Percentiles rank a stretch among this genome's conserved stretches.
Evolutionary conservation across 2,888 invertebrate genomes (phyloP).

Genomic region (Nomada lathburiana): DNA sequence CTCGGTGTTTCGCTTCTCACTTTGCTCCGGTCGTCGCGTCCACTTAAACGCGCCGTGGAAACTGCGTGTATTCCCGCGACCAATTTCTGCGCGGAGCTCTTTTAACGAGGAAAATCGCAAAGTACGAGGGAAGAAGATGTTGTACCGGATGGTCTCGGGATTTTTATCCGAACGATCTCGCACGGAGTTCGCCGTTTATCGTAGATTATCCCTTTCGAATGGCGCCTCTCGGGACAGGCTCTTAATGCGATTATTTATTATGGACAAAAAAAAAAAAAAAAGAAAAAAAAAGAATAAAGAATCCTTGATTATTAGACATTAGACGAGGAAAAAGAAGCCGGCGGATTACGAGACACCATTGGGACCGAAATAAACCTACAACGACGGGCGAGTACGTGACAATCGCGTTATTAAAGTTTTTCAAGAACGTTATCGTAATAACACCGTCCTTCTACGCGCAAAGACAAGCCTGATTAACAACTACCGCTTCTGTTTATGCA

Average conservation of each 20-base stretch:
- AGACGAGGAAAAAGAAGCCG: background rate
- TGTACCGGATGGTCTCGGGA: too few species aligned
- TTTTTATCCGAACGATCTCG: too few species aligned
- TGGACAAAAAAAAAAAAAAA: too few species aligned
- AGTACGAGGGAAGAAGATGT: too few species aligned
- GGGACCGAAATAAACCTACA: background rate
- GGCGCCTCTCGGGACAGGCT: too few species aligned
- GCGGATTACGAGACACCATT: background rate
- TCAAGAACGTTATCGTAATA: constrained; percentile 31
- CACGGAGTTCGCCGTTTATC: too few species aligned
- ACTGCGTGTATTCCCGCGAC: background rate
- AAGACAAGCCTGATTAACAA: constrained; percentile 17
- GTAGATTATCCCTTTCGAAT: too few species aligned
- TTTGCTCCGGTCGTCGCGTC: background rate
- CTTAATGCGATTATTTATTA: too few species aligned
- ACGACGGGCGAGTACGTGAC: background rate
- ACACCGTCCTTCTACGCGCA: constrained; percentile 16
- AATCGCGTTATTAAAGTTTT: constrained; percentile 24
- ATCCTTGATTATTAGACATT: too few species aligned
- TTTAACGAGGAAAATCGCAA: too few species aligned
- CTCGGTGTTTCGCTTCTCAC: background rate
- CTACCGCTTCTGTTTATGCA: constrained; percentile 40
- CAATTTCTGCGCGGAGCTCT: background rate
- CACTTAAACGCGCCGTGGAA: background rate
- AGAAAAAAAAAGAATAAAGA: too few species aligned